A percentile compares a stretch with the other conserved stretches of the same genome.
Evolutionary conservation across 2,888 invertebrate genomes (phyloP).

Genomic region (Helicoverpa assulta): DNA sequence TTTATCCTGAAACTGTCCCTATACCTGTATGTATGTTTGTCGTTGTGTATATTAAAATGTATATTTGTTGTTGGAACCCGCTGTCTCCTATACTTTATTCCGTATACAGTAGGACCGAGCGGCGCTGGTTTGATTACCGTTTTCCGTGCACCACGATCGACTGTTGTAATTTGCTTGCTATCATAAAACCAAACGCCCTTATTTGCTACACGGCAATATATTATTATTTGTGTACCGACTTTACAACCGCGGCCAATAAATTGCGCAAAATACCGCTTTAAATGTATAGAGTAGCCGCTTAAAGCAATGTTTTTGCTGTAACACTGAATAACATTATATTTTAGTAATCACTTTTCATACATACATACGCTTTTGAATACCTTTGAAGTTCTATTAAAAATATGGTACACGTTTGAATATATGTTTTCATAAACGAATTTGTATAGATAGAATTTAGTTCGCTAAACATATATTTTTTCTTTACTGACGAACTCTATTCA

Average conservation of each 20-base stretch:
- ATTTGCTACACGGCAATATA: conserved; percentile 69
- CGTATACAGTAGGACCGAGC: conserved; percentile 56
- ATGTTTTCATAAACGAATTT: not conserved
- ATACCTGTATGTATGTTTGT: too few species aligned
- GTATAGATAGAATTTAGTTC: not conserved
- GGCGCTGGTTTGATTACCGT: conserved; percentile 78
- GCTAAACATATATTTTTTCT: not conserved
- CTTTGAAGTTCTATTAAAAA: conserved; percentile 4
- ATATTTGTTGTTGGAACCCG: not conserved
- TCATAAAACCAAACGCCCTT: conserved; percentile 76
- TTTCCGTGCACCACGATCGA: conserved; percentile 81
- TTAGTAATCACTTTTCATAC: conserved; percentile 10
- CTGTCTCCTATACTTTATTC: conserved; percentile 38
- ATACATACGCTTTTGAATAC: conserved; percentile 1
- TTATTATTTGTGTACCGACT: conserved; percentile 58
- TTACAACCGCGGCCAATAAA: conserved; percentile 52
- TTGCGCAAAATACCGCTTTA: conserved; percentile 38
- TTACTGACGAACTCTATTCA: conserved; percentile 14
- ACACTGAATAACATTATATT: conserved; percentile 20
- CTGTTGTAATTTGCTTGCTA: conserved; percentile 80
- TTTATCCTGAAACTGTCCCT: too few species aligned
- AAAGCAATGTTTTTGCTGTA: conserved; percentile 23
- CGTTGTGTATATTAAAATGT: too few species aligned
- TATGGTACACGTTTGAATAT: not conserved
- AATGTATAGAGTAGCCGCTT: conserved; percentile 34